Evolutionary conservation across 2,888 invertebrate genomes (phyloP).

Genomic region (Patella depressa): DNA sequence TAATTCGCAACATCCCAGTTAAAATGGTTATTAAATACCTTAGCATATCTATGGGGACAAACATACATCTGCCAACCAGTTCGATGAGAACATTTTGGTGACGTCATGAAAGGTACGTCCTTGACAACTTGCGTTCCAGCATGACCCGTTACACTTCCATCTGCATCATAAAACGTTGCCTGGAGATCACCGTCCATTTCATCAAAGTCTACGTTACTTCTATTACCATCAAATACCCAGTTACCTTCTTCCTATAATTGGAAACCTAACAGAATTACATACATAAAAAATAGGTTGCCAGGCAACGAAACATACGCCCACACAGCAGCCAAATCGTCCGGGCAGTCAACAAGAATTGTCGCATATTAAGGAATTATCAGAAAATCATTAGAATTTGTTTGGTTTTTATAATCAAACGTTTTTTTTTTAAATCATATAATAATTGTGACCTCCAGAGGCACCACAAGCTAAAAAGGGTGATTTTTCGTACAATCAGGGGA

Average conservation of each 20-base stretch:
- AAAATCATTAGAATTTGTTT: no score
- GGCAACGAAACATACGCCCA: no score
- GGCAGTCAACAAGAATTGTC: no score
- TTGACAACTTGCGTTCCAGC: slow-evolving; percentile 24
- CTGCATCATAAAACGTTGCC: slow-evolving; percentile 25
- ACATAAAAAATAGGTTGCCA: no score
- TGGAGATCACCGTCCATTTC: slow-evolving; percentile 27
- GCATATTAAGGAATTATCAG: no score
- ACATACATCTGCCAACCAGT: slow-evolving; percentile 19
- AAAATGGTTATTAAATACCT: slow-evolving; percentile 15
- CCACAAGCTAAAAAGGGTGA: no score
- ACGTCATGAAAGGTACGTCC: slow-evolving; percentile 26
- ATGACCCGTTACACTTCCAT: slow-evolving; percentile 29
- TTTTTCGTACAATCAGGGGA: no score
- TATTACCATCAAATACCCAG: slow-evolving; percentile 30
- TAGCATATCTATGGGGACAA: slow-evolving; percentile 29
- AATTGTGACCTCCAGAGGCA: no score
- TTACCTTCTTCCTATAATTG: slow-evolving; percentile 14
- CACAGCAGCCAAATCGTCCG: no score
- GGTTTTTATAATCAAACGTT: no score
- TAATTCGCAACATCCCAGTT: no score
- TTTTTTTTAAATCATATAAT: no score
- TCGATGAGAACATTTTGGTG: slow-evolving; percentile 17
- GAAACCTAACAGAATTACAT: not conserved
- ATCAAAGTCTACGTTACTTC: slow-evolving; percentile 9